These are phyloP conservation scores for Carassius auratus DNA, from an alignment of 2,113 vertebrate genomes.

Conservation along the genomic window DNA sequence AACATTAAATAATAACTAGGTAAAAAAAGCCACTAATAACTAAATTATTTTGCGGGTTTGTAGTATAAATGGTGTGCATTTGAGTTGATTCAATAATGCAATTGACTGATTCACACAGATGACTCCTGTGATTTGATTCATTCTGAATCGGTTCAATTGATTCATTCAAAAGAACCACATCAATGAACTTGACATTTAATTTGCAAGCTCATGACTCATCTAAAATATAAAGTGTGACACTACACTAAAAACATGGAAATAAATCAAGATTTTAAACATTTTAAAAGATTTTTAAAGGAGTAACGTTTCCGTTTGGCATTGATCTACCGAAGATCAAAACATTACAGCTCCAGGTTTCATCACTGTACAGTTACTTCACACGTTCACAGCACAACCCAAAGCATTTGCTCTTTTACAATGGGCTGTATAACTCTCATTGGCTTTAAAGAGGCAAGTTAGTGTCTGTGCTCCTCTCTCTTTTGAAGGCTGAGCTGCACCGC, in stretches of 20 bases:
- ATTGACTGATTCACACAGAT: background rate
- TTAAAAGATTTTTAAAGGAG: background rate
- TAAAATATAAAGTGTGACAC: background rate
- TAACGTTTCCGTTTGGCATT: no score
- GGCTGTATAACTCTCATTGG: conserved; percentile 54
- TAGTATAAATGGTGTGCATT: no score
- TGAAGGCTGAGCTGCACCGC: conserved; percentile 40
- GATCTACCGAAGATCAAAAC: background rate
- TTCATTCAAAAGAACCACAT: background rate
- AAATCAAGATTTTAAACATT: background rate
- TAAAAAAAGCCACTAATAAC: background rate
- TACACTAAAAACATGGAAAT: background rate
- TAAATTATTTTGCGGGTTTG: background rate
- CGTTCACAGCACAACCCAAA: conserved; percentile 5
- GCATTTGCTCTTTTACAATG: conserved; percentile 55
- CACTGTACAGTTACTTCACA: background rate
- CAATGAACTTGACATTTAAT: background rate
- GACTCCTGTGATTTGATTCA: background rate
- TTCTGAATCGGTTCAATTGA: background rate
- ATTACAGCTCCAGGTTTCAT: background rate
- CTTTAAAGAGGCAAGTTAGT: conserved; percentile 69
- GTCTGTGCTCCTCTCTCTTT: conserved; percentile 61
- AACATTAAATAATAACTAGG: background rate
- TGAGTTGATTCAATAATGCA: background rate
- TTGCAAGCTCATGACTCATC: background rate